Evolutionary conservation across 2,797 vertebrate species (phyloP).

Genomic region (Cuniculus paca): DNA sequence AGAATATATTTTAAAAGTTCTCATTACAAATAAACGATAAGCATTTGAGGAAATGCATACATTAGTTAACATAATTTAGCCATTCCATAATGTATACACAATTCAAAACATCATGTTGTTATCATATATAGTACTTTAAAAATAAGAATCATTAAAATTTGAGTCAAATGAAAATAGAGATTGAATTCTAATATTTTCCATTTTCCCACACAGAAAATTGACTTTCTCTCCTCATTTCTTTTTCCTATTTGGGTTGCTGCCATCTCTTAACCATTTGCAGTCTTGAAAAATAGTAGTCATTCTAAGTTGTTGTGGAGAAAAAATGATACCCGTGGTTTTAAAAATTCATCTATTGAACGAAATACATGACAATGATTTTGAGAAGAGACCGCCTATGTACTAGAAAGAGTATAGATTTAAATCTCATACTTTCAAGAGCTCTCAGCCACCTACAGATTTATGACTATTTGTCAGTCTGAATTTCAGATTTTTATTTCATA

Average conservation of each 20-base stretch:
- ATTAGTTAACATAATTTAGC: background rate
- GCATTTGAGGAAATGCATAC: background rate
- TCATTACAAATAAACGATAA: background rate
- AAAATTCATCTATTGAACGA: background rate
- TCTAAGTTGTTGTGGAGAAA: background rate
- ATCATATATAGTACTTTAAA: background rate
- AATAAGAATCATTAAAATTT: background rate
- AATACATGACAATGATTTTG: background rate
- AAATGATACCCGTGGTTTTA: background rate
- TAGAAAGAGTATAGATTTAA: background rate
- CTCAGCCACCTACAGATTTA: background rate
- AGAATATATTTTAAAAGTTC: background rate
- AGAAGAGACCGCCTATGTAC: background rate
- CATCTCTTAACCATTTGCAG: background rate
- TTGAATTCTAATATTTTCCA: background rate
- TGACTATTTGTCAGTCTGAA: background rate
- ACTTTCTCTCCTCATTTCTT: background rate
- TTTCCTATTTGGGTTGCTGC: background rate
- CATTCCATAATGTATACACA: background rate
- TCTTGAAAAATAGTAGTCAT: constrained; percentile 50
- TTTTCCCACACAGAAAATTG: background rate
- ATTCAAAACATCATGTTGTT: background rate
- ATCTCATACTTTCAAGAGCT: background rate
- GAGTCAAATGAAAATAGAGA: background rate
- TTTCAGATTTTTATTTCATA: background rate